These are phyloP conservation scores for Paramuricea clavata DNA, from an alignment of 92 coral and sea anemone species.

Conservation along the genomic window DNA sequence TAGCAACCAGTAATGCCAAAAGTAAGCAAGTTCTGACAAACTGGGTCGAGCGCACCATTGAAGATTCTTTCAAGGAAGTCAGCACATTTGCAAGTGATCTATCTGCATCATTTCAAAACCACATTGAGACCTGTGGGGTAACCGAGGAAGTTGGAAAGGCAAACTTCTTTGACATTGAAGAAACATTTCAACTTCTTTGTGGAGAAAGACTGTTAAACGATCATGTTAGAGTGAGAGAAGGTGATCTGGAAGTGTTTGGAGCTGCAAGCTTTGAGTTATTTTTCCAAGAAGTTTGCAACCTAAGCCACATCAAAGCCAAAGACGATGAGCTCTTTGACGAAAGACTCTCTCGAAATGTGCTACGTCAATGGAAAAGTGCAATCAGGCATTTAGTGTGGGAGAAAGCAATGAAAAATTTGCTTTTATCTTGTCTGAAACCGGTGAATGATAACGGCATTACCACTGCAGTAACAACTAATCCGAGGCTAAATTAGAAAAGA, in stretches of 20 bases:
- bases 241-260: constrained; percentile 25
- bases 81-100: neutral
- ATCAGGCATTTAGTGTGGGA: neutral
- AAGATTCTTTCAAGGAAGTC: constrained; percentile 15
- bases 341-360: neutral
- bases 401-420: neutral
- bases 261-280: neutral
- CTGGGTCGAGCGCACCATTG: constrained; percentile 28
- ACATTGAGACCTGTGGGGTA: neutral
- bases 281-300: constrained; percentile 16
- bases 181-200: neutral
- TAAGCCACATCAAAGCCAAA: neutral
- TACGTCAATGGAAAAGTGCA: constrained; percentile 1
- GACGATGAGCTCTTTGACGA: constrained; percentile 1
- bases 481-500: neutral
- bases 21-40: neutral
- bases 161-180: constrained; percentile 5
- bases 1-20: neutral
- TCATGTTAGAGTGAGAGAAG: neutral
- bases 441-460: neutral
- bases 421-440: neutral
- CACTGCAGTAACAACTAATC: neutral
- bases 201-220: neutral
- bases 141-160: neutral
- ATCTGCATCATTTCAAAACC: neutral